Evolutionary conservation across 2,797 vertebrate species (phyloP), one percentile per base, ranked within the genome.

Genomic region (Eupleurogrammus muticus): DNA sequence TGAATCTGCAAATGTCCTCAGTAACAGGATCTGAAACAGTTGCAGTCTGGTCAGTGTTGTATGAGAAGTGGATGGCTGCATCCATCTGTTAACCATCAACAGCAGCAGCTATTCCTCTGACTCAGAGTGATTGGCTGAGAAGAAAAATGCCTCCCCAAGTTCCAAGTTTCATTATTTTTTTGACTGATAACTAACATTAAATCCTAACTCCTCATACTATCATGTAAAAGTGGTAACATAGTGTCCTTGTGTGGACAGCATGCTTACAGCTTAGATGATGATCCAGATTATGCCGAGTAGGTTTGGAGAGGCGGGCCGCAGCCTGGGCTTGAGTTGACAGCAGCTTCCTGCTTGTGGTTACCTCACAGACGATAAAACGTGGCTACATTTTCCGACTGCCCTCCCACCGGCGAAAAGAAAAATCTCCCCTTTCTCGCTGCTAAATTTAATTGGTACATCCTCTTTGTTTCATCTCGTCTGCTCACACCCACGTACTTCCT

Each of bases 331-430:
- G 11, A 36, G 63, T 42, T 47, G 23, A 57, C 28, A 48, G 70
- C 76, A 59, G 57, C 77, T 89, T 90, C 87, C 87, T 87, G 80
- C 23, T 38, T 80, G 77, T 28, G 79, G 79, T 81, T 57, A 66
- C 59, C 55, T 78, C 62, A 46, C n/a, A 47, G 24, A 8, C 44
- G 62, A 79, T 66, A 53, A 83, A 70, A 68, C 50, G 28, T 32
- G 2, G 36, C 56, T 34, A 44, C 60, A 68, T 73, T 80, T 87
- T 87, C 81, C 77, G 44, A 73, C 21, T 48, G 57, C 28, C 57
- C 19, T 48, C 63, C 73, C 52, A 67, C 70, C 64, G 51, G 23
- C 28, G 1, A 20, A 20, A 54, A 42, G 44, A 35, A 51, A 16
- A 0, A 2, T 21, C 20, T 13, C 40, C 49, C 12, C 8, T 51